Conservation (phyloP, 2,888 invertebrate species). For the Mythimna loreyi region DNA sequence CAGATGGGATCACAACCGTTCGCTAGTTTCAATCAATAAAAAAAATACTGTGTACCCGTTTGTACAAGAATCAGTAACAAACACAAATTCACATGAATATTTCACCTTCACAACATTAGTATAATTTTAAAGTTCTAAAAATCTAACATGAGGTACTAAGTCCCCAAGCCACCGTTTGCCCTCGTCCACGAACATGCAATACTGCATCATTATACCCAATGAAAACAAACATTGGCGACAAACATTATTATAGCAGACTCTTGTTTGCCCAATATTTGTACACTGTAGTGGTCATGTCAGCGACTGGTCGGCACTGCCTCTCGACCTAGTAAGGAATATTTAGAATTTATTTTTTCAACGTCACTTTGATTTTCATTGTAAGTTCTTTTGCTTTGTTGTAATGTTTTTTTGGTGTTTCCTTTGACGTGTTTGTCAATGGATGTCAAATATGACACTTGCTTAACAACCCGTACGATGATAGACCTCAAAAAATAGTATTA, state of each 20-base stretch:
- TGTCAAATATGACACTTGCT: not conserved
- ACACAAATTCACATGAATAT: too few species aligned
- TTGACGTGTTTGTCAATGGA: not conserved
- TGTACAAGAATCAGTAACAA: too few species aligned
- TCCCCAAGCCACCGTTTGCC: constrained; percentile 6
- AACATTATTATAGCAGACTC: constrained; percentile 76
- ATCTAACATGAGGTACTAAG: not conserved
- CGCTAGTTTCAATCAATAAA: too few species aligned
- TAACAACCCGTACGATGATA: not conserved
- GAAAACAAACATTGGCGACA: constrained; percentile 72
- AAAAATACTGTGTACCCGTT: too few species aligned
- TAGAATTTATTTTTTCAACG: constrained; percentile 40
- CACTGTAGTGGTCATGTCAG: constrained; percentile 69
- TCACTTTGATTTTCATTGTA: constrained; percentile 25
- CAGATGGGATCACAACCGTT: too few species aligned
- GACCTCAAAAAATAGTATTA: too few species aligned
- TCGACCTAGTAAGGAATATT: constrained; percentile 58
- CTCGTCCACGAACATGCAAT: constrained; percentile 58
- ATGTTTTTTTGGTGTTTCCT: constrained; percentile 1
- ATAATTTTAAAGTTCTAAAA: not conserved
- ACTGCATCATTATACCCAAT: constrained; percentile 71
- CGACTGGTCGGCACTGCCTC: constrained; percentile 48
- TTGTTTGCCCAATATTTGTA: constrained; percentile 79
- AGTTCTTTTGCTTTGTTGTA: constrained; percentile 5
- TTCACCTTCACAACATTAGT: not conserved